Percentiles rank a stretch among this genome's conserved stretches.
Evolutionary conservation across 2,113 vertebrate genomes (phyloP).

Genomic region (Elephantulus edwardii): DNA sequence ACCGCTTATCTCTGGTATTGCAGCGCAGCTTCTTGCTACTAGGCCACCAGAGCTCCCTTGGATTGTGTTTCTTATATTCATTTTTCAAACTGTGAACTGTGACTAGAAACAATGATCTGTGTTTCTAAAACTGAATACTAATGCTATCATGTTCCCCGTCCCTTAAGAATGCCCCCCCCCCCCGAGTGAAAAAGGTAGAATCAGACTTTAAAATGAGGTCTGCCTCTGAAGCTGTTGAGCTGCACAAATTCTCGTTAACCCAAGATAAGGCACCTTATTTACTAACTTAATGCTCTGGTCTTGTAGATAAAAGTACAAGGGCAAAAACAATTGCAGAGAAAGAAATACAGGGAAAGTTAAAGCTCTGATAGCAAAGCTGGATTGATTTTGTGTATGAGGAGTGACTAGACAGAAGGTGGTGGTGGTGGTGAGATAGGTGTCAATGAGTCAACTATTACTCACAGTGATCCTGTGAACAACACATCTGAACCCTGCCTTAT

Average conservation of each 20-base stretch:
- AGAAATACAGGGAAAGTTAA: neutral
- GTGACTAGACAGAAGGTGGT: neutral
- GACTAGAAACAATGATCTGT: constrained; percentile 2
- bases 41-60: too few species aligned
- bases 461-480: too few species aligned
- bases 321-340: constrained; percentile 17
- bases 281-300: constrained; percentile 29
- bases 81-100: constrained; percentile 20
- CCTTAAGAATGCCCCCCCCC: neutral
- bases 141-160: neutral
- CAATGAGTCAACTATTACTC: too few species aligned
- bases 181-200: neutral
- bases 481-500: too few species aligned
- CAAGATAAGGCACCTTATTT: constrained; percentile 49
- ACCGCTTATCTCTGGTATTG: too few species aligned
- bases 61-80: constrained; percentile 23
- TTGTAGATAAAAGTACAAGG: constrained; percentile 1
- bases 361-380: neutral
- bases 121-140: constrained; percentile 17
- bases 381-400: neutral
- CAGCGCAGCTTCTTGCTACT: too few species aligned
- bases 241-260: constrained; percentile 39
- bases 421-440: neutral
- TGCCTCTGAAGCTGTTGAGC: too few species aligned
- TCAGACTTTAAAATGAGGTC: neutral